phyloP scores from a whole-genome alignment of 1,140 invertebrate genomes.

The Nasonia vitripennis region DNA sequence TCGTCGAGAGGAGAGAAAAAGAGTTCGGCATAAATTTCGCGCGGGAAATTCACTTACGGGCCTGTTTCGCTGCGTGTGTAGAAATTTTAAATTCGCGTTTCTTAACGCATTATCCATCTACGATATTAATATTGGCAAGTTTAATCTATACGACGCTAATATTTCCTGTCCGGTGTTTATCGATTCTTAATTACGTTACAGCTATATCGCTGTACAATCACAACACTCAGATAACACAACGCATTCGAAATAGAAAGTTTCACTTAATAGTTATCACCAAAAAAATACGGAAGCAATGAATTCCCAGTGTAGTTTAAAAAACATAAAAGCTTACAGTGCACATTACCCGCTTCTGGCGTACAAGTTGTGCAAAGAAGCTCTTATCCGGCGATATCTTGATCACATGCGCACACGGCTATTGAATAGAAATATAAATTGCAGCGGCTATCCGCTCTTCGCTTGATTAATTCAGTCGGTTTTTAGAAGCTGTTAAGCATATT shows the following conservation, averaged over 20 bases:
- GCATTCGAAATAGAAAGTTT: too few species aligned
- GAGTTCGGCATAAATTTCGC: background rate
- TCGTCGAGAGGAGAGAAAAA: background rate
- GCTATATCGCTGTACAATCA: too few species aligned
- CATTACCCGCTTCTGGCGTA: constrained; percentile 25
- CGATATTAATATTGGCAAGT: too few species aligned
- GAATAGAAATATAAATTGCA: constrained; percentile 43
- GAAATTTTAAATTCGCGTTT: background rate
- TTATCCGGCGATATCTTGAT: constrained; percentile 19
- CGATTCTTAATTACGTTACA: too few species aligned
- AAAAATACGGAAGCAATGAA: too few species aligned
- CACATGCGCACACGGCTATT: background rate
- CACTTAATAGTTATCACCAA: too few species aligned
- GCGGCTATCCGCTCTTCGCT: background rate
- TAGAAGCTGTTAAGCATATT: constrained; percentile 22
- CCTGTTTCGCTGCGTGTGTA: background rate
- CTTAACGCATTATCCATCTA: too few species aligned
- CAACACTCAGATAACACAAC: too few species aligned
- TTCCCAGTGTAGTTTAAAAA: background rate
- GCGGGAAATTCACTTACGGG: background rate
- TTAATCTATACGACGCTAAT: too few species aligned
- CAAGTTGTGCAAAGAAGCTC: constrained; percentile 32
- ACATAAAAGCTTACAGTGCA: background rate
- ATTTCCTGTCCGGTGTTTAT: too few species aligned
- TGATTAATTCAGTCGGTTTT: constrained; percentile 48